Percentiles rank a stretch among this genome's conserved stretches.
Conservation (phyloP, 1,140 invertebrate species). For the Charaxes varanes region DNA sequence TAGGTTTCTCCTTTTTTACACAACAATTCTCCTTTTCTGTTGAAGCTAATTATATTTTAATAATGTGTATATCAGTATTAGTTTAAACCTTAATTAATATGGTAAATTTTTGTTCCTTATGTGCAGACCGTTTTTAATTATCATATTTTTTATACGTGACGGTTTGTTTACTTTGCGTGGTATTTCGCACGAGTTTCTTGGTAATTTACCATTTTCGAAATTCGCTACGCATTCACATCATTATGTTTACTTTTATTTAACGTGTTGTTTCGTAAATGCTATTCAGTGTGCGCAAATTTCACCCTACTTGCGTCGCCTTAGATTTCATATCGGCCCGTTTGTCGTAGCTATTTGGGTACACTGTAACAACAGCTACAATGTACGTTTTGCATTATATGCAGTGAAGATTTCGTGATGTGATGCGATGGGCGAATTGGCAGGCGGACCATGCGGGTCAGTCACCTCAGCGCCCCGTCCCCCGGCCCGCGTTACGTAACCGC, state of each 20-base stretch:
- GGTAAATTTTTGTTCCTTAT: too few relatives aligned
- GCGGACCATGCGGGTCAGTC: slow-evolving; percentile 57
- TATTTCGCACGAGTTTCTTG: too few relatives aligned
- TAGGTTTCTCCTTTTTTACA: too few relatives aligned
- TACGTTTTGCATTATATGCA: slow-evolving; percentile 37
- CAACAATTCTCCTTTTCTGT: too few relatives aligned
- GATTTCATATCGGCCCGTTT: slow-evolving; percentile 1
- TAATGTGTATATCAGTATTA: too few relatives aligned
- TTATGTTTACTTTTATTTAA: slow-evolving; percentile 7
- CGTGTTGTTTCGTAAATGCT: slow-evolving; percentile 3
- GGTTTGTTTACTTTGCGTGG: neutral
- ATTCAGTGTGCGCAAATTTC: neutral
- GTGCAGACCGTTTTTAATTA: too few relatives aligned
- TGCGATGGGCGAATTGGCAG: slow-evolving; percentile 65
- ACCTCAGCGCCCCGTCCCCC: slow-evolving; percentile 37
- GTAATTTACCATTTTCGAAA: neutral
- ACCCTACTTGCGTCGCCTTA: neutral
- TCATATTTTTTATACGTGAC: too few relatives aligned
- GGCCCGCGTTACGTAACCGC: slow-evolving; percentile 50
- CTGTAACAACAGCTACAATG: slow-evolving; percentile 8
- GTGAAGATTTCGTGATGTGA: slow-evolving; percentile 56
- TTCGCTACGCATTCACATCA: neutral
- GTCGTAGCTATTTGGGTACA: neutral
- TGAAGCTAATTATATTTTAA: too few relatives aligned
- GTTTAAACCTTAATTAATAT: too few relatives aligned